Percentiles rank a stretch among this genome's conserved stretches.
These are phyloP conservation scores for Caenorhabditis becei DNA, from an alignment of 2,888 invertebrate species.

Conservation along the genomic window DNA sequence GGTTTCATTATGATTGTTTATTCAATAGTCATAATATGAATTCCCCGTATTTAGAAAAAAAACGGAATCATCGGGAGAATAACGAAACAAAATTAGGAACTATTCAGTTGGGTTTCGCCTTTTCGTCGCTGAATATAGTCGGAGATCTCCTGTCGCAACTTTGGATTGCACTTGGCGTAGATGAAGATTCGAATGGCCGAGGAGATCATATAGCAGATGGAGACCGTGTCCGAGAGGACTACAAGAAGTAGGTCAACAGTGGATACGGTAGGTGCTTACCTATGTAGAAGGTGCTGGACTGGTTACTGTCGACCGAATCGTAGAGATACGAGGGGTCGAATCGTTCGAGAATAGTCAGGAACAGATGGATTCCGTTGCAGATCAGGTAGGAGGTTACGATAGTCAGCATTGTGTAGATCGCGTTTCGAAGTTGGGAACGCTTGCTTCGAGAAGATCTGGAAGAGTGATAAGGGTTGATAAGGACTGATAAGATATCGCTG, in stretches of 20 bases:
- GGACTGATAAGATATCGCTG: neutral
- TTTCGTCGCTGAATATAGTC: slow-evolving; percentile 60
- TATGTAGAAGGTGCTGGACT: slow-evolving; percentile 71
- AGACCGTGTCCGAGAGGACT: slow-evolving; percentile 73
- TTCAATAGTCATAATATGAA: slow-evolving; percentile 38
- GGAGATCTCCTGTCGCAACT: slow-evolving; percentile 69
- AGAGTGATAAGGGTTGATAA: slow-evolving; percentile 1
- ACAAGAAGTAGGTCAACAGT: slow-evolving; percentile 2
- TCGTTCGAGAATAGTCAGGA: slow-evolving; percentile 68
- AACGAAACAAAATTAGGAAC: slow-evolving; percentile 29
- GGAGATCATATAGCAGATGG: slow-evolving; percentile 72
- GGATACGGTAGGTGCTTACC: slow-evolving; percentile 29
- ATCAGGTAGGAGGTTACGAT: slow-evolving; percentile 73
- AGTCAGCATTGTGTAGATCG: slow-evolving; percentile 73
- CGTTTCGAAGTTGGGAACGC: slow-evolving; percentile 70
- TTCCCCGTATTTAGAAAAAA: slow-evolving; percentile 41
- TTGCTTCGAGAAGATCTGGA: slow-evolving; percentile 70
- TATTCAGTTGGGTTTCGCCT: slow-evolving; percentile 23
- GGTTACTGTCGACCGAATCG: slow-evolving; percentile 63
- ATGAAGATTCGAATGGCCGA: slow-evolving; percentile 73
- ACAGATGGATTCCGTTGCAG: slow-evolving; percentile 71
- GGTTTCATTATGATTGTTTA: slow-evolving; percentile 32
- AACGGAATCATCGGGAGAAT: slow-evolving; percentile 2
- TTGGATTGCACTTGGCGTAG: slow-evolving; percentile 74
- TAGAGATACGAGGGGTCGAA: slow-evolving; percentile 61